Evolutionary conservation across 2,888 invertebrate species (phyloP), one percentile per base, ranked within the genome.

Genomic region (Eumerus sabulonum): DNA sequence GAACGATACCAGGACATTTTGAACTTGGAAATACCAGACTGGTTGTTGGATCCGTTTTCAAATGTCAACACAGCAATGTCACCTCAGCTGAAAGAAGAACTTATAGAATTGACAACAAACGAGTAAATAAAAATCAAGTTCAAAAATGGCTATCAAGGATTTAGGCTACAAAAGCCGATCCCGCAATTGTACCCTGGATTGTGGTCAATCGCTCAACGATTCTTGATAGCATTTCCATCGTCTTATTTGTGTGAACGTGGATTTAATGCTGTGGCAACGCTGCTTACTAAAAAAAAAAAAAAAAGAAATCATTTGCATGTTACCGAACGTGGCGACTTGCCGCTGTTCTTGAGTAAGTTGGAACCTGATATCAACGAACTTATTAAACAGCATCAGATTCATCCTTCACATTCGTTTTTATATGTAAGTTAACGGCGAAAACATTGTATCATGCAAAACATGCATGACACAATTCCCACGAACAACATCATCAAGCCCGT

Each of bases 401-500:
- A 48, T 48, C 19, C 48, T 19, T 48, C 48, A 18, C 48, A 48
- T 7, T 48, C 4, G 19, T 19, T 48, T 48, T 48, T 48, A 19
- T 48, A 12, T n/a, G n/a, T n/a, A n/a, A n/a, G n/a, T n/a, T n/a
- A n/a, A n/a, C n/a, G n/a, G n/a, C n/a, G n/a, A n/a, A n/a, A n/a
- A n/a, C n/a, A n/a, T n/a, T n/a, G n/a, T n/a, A n/a, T n/a, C n/a
- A n/a, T n/a, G n/a, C n/a, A n/a, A n/a, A n/a, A n/a, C n/a, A n/a
- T n/a, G n/a, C n/a, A n/a, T n/a, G n/a, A n/a, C n/a, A n/a, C n/a
- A n/a, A n/a, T n/a, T n/a, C n/a, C n/a, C n/a, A n/a, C n/a, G n/a
- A n/a, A n/a, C n/a, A n/a, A n/a, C n/a, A n/a, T n/a, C n/a, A n/a
- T n/a, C n/a, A n/a, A n/a, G n/a, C n/a, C n/a, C n/a, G n/a, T n/a